phyloP scores from a whole-genome alignment of 2,888 invertebrate genomes.

The Sarcophaga subvicina region DNA sequence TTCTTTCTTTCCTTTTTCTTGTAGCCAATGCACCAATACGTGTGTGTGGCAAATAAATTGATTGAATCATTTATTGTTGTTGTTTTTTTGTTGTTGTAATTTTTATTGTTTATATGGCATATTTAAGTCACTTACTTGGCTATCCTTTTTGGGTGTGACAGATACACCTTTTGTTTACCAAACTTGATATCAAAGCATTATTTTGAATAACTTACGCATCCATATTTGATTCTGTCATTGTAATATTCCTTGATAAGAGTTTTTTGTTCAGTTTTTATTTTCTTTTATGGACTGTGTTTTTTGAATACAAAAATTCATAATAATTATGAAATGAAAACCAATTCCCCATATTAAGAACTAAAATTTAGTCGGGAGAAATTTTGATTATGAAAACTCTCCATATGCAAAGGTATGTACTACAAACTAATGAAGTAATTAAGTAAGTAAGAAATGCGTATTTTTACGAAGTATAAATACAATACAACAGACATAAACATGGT shows the following conservation, averaged over 20 bases:
- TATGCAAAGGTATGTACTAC: too few relatives aligned
- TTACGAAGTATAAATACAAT: too few relatives aligned
- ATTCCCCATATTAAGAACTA: too few relatives aligned
- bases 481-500: too few relatives aligned
- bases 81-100: not conserved
- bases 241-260: too few relatives aligned
- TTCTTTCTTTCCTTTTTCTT: too few relatives aligned
- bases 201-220: not conserved
- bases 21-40: not conserved
- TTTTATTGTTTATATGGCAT: not conserved
- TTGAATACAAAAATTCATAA: not conserved
- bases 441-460: too few relatives aligned
- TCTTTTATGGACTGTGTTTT: not conserved
- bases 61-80: slow-evolving; percentile 3
- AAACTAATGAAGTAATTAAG: too few relatives aligned
- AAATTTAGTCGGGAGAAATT: too few relatives aligned
- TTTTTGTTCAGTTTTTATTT: not conserved
- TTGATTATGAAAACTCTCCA: too few relatives aligned
- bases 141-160: slow-evolving; percentile 44
- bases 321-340: slow-evolving; percentile 1
- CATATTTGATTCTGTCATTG: too few relatives aligned
- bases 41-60: too few relatives aligned
- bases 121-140: slow-evolving; percentile 34
- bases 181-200: not conserved
- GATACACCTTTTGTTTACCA: not conserved